Evolutionary conservation across 2,113 vertebrate species (phyloP).

Genomic region (Festucalex cinctus): DNA sequence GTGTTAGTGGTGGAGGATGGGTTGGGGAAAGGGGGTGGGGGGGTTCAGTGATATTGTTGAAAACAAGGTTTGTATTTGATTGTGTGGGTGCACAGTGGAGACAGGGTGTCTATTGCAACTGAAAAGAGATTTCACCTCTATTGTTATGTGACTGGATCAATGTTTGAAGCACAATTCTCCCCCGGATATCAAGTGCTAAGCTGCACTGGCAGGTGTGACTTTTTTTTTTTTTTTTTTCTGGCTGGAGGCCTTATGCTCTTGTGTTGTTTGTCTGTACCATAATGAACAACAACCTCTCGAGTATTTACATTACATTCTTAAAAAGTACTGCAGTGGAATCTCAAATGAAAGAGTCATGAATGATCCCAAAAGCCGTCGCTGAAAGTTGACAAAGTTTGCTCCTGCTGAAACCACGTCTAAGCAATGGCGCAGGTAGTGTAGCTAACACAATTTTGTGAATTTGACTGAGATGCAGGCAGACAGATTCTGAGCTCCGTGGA

Average conservation of each 20-base stretch:
- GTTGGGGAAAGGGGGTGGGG: conserved; percentile 25
- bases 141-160: conserved; percentile 65
- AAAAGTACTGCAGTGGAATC: neutral
- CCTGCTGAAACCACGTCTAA: too few relatives aligned
- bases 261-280: neutral
- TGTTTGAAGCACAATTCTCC: conserved; percentile 53
- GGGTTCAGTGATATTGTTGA: conserved; percentile 40
- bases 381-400: too few relatives aligned
- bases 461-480: too few relatives aligned
- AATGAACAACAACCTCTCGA: neutral
- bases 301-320: neutral
- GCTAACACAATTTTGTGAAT: too few relatives aligned
- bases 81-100: conserved; percentile 44
- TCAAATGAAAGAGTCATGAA: neutral
- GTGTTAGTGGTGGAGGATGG: conserved; percentile 1
- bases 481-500: too few relatives aligned
- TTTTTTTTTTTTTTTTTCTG: conserved; percentile 55
- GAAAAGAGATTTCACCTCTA: conserved; percentile 53
- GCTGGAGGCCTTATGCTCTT: neutral
- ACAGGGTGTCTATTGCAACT: conserved; percentile 49
- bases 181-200: conserved; percentile 41
- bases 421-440: too few relatives aligned
- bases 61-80: conserved; percentile 69
- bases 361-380: too few relatives aligned
- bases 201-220: conserved; percentile 35